Conservation (phyloP, 2,888 invertebrate species). For the Heteromyza rotundicornis region DNA sequence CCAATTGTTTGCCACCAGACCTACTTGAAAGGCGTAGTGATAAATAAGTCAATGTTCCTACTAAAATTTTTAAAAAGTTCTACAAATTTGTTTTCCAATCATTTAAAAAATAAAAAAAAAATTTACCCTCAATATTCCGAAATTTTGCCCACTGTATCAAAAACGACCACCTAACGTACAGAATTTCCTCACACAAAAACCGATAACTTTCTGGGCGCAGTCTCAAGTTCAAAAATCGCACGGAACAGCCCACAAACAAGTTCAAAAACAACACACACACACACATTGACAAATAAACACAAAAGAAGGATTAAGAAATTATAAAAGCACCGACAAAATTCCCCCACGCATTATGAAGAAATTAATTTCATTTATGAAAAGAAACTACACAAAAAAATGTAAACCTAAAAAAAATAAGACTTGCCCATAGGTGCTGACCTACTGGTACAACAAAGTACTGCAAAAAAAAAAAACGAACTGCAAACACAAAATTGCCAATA, state of each 20-base stretch:
- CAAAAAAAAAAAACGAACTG: no score
- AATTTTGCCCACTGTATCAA: conserved; percentile 1
- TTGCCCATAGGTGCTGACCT: conserved; percentile 24
- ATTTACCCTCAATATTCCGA: no score
- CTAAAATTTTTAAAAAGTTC: no score
- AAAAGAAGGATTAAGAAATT: conserved; percentile 17
- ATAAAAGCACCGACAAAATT: conserved; percentile 14
- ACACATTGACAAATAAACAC: no score
- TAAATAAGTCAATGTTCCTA: no score
- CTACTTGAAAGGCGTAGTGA: no score
- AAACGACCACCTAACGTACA: conserved; percentile 11
- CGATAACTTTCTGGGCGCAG: conserved; percentile 10
- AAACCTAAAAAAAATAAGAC: not conserved
- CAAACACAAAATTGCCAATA: conserved; percentile 14
- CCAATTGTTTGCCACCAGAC: no score
- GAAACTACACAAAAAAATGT: not conserved
- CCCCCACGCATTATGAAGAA: conserved; percentile 50
- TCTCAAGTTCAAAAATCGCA: not conserved
- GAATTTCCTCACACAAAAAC: conserved; percentile 9
- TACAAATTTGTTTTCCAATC: no score
- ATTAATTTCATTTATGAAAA: conserved; percentile 41
- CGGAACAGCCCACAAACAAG: conserved; percentile 4
- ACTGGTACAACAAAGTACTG: no score
- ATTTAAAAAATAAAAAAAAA: no score
- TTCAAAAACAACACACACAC: conserved; percentile 3